Evolutionary conservation across 2,797 vertebrate species (phyloP).

Genomic region (Argentina silus): DNA sequence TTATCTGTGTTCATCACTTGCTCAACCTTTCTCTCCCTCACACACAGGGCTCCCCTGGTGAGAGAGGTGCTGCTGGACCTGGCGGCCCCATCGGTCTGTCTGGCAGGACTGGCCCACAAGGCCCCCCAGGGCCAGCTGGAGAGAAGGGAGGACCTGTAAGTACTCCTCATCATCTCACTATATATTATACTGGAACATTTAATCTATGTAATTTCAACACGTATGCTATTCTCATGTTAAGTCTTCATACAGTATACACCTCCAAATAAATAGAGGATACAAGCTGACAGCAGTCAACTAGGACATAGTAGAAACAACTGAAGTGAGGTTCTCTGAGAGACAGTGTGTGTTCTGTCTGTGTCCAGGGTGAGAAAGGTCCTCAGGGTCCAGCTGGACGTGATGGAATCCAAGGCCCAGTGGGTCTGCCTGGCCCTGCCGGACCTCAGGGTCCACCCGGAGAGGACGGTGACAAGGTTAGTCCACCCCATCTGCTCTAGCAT

Average conservation of each 20-base stretch:
- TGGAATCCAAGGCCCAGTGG: conserved; percentile 95
- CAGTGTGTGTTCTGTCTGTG: conserved; percentile 17
- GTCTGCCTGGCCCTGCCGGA: conserved; percentile 93
- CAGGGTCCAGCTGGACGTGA: conserved; percentile 95
- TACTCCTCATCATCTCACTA: conserved; percentile 32
- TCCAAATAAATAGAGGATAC: no score
- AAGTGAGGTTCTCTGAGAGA: not conserved
- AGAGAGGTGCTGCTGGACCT: conserved; percentile 90
- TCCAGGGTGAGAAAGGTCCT: conserved; percentile 96
- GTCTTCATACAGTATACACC: no score
- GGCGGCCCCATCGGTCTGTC: conserved; percentile 94
- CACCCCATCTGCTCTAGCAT: not conserved
- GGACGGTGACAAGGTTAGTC: conserved; percentile 95
- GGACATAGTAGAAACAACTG: not conserved
- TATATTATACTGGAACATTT: no score
- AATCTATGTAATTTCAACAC: no score
- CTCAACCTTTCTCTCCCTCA: not conserved
- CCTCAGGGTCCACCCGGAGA: conserved; percentile 96
- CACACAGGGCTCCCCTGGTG: conserved; percentile 91
- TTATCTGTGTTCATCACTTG: conserved; percentile 22
- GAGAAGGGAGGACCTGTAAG: conserved; percentile 97
- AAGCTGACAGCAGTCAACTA: no score
- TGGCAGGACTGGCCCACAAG: conserved; percentile 93
- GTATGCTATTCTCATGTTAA: no score
- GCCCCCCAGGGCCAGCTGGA: conserved; percentile 94